phyloP scores from a whole-genome alignment of 1,140 invertebrate species.

The Heterodera schachtii region DNA sequence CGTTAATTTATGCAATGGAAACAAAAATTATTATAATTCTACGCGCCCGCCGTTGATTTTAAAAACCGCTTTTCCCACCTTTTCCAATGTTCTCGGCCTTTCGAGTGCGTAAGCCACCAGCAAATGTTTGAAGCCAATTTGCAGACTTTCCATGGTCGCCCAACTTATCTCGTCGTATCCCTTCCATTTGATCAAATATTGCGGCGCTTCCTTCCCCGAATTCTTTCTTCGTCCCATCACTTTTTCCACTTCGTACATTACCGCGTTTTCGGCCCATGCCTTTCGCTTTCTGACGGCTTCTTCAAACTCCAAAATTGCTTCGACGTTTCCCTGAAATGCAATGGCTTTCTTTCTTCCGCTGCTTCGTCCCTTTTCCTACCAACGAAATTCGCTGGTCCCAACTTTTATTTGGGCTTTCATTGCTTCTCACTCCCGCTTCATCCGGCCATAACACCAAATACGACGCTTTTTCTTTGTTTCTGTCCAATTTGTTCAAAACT shows the following conservation, averaged over 20 bases:
- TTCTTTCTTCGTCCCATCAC: background rate
- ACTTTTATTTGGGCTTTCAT: background rate
- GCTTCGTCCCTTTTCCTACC: background rate
- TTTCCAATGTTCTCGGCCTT: conserved; percentile 4
- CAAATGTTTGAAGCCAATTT: background rate
- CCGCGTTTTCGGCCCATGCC: background rate
- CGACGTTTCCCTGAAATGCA: background rate
- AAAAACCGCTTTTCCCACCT: background rate
- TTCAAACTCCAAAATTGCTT: background rate
- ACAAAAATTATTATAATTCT: no score
- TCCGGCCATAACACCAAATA: background rate
- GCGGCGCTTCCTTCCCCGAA: background rate
- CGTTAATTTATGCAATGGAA: no score
- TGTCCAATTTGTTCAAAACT: conserved; percentile 1
- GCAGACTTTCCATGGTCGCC: background rate
- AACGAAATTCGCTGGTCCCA: background rate
- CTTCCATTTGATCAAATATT: background rate
- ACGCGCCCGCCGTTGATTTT: no score
- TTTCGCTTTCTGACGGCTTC: background rate
- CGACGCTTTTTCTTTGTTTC: background rate
- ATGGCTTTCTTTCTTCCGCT: background rate
- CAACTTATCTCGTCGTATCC: background rate
- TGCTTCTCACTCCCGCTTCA: background rate
- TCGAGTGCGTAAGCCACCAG: background rate
- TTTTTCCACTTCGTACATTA: background rate